phyloP scores from a whole-genome alignment of 2,113 vertebrate species.

The Phyllostomus discolor region DNA sequence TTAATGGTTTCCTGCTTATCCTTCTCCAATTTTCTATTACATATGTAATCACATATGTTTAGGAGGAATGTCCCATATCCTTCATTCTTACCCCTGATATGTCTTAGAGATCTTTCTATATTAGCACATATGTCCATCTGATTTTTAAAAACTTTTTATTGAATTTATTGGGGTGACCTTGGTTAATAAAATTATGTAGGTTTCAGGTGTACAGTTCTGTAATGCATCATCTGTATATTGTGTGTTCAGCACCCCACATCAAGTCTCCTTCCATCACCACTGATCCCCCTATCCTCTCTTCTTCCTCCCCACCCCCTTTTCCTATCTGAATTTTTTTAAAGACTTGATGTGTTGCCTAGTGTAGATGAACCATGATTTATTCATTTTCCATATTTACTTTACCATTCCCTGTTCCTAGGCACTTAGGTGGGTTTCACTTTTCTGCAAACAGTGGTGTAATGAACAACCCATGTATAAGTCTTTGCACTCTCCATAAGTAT shows the following conservation, averaged over 20 bases:
- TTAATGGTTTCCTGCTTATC: not conserved
- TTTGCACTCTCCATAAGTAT: not conserved
- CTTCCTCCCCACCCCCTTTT: not conserved
- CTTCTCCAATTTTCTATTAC: not conserved
- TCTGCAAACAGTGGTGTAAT: not conserved
- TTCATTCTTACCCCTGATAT: not conserved
- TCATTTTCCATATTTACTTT: constrained; percentile 10
- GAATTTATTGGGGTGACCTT: not conserved
- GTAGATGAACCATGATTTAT: constrained; percentile 8
- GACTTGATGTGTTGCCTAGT: not conserved
- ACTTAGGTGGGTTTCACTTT: constrained; percentile 17
- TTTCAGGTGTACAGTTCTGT: not conserved
- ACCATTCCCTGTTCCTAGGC: constrained; percentile 1
- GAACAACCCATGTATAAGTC: not conserved
- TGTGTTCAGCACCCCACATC: not conserved
- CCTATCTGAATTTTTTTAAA: constrained; percentile 10
- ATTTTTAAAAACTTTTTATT: not conserved
- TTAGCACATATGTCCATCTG: not conserved
- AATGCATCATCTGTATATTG: not conserved
- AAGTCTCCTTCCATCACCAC: not conserved
- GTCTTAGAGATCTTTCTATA: not conserved
- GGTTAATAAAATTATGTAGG: not conserved
- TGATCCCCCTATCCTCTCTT: not conserved
- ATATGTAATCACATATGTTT: not conserved
- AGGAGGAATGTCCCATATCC: not conserved